Evolutionary conservation across 2,113 vertebrate species (phyloP), one percentile per base, ranked within the genome.

Genomic region (Cyprinus carpio): DNA sequence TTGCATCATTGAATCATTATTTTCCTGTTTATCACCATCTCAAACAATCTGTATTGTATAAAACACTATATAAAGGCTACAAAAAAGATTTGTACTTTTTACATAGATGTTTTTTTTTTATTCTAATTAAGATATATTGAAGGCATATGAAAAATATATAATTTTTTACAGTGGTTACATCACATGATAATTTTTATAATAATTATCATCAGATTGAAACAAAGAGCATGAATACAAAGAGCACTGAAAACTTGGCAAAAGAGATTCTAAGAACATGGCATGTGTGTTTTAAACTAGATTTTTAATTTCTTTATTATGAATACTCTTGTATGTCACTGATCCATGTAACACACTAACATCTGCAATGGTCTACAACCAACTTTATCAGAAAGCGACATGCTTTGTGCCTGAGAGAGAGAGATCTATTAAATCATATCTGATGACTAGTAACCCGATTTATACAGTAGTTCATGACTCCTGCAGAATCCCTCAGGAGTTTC

Each of bases 391-490:
- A 49, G 79, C 25, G 43, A 43, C 23, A 64, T 11, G 40, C 60
- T 82, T 54, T 82, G 49, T 85, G 89, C 85, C 31, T 69, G 58
- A 31, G 16, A 78, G 89, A 82, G 54, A 78, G 84, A 54, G 72
- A 40, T 84, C 78, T 37, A 79, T 75, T 82, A 29, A 81, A 84
- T 64, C 65, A 64, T 62, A 81, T 65, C 75, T 80, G 87, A 85
- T 88, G 80, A 85, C 80, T 83, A 85, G 81, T 84, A 80, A 81
- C 40, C 51, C 75, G 71, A 86, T 86, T 86, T 81, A 84, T 69
- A n/a, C n/a, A n/a, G n/a, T n/a, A 81, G 84, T 83, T 84, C 46
- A 43, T 43, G 81, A 80, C 84, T 85, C 51, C 79, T 51, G 54
- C 56, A 62, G 46, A 76, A 81, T 86, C 77, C 60, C 75, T 27